A percentile compares a stretch with the other conserved stretches of the same genome.
Evolutionary conservation across 2,888 invertebrate genomes (phyloP).

Genomic region (Drosophila maculinotata): DNA sequence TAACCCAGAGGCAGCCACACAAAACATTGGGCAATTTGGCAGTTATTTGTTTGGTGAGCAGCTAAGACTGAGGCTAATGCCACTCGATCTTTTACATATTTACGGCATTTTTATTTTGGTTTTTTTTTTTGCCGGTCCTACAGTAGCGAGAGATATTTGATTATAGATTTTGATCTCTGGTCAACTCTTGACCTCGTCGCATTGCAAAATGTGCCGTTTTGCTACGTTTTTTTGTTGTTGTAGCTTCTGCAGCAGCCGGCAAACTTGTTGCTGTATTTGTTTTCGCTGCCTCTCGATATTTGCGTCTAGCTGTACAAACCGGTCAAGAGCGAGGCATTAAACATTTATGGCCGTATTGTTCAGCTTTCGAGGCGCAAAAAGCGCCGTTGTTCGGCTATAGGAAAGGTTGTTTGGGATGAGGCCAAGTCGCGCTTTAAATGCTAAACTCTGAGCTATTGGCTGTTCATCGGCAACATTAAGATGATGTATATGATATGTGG

Average conservation of each 20-base stretch:
- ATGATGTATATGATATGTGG: conserved; percentile 26
- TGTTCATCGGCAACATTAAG: conserved; percentile 24
- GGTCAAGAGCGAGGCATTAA: conserved; percentile 72
- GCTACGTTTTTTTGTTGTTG: conserved; percentile 17
- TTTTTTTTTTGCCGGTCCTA: conserved; percentile 11
- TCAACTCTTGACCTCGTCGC: conserved; percentile 68
- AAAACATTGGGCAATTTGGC: conserved; percentile 34
- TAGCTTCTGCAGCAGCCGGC: conserved; percentile 50
- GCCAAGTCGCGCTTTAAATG: conserved; percentile 24
- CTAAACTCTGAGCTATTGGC: conserved; percentile 51
- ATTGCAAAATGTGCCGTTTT: conserved; percentile 74
- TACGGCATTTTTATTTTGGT: not conserved
- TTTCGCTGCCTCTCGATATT: conserved; percentile 25
- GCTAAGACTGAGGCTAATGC: conserved; percentile 53
- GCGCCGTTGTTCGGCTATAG: conserved; percentile 50
- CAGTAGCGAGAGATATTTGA: conserved; percentile 50
- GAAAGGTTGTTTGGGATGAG: conserved; percentile 3
- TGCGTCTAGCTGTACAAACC: conserved; percentile 71
- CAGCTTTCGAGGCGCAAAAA: conserved; percentile 50
- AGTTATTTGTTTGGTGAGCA: conserved; percentile 14
- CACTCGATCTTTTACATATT: conserved; percentile 40
- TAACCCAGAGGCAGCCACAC: conserved; percentile 40
- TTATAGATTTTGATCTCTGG: conserved; percentile 40
- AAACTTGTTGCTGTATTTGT: conserved; percentile 35
- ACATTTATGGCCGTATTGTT: conserved; percentile 53